A percentile compares a stretch with the other conserved stretches of the same genome.
Conservation (phyloP, 2,888 invertebrate species). For the Lasioglossum lativentre region DNA sequence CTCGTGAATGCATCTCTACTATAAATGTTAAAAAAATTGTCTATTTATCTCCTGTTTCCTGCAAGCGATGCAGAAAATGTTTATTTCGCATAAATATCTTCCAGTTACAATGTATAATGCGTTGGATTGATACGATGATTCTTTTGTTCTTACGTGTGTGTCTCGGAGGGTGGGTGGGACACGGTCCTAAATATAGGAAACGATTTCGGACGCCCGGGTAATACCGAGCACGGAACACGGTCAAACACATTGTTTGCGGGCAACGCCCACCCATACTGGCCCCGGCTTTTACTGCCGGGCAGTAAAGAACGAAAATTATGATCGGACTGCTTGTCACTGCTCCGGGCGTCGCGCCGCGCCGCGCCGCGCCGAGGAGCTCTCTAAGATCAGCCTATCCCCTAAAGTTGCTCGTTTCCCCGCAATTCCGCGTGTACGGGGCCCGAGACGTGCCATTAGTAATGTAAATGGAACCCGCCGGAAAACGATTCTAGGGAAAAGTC, state of each 20-base stretch:
- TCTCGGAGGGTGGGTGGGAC: slow-evolving; percentile 33
- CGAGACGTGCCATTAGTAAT: slow-evolving; percentile 33
- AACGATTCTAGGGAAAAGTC: slow-evolving; percentile 25
- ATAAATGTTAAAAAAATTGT: too few species aligned
- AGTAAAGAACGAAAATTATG: slow-evolving; percentile 83
- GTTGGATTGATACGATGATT: background rate
- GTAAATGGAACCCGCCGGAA: slow-evolving; percentile 33
- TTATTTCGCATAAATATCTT: too few species aligned
- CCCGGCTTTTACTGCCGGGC: slow-evolving; percentile 80
- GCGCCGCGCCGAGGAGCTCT: slow-evolving; percentile 63
- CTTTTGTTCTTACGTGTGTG: background rate
- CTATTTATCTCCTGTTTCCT: too few species aligned
- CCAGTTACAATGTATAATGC: background rate
- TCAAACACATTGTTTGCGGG: slow-evolving; percentile 83
- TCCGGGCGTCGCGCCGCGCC: slow-evolving; percentile 73
- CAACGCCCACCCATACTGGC: slow-evolving; percentile 82
- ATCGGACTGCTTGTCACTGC: slow-evolving; percentile 82
- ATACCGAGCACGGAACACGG: slow-evolving; percentile 75
- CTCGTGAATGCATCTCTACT: too few species aligned
- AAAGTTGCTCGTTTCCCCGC: slow-evolving; percentile 24
- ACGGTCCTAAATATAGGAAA: slow-evolving; percentile 77
- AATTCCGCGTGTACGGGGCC: background rate
- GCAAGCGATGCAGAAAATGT: too few species aligned
- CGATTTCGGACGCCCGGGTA: slow-evolving; percentile 71
- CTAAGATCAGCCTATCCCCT: slow-evolving; percentile 39